Base-by-base conservation (phyloP, 2,888 invertebrate genomes). In the Keiferia lycopersicella region DNA sequence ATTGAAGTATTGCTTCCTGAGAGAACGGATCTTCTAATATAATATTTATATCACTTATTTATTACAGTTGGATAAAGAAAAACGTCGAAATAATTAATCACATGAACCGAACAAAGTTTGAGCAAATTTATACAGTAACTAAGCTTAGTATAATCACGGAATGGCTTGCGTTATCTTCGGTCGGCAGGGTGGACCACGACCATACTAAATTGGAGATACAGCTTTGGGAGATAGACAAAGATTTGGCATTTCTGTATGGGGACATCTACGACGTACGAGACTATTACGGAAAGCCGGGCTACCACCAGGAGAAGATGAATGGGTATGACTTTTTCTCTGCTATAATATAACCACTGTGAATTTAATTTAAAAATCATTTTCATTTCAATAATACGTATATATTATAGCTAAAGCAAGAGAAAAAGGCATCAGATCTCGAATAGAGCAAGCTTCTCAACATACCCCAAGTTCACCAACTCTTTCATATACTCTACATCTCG, bases 101-200 rank as follows among this genome's bases (percentile, higher is more conserved):
- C 2, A 14, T 56, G 2, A 30, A 30, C 14, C 1, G n/a, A 69
- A 38, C 6, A 64, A 0, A 73, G 82, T 50, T 70, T 86, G 2
- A 68, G 0, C 64, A 68, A 30, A 64, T 89, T 18, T 86, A 79
- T 39, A 18, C 75, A 64, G 80, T 80, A 0, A 84, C 83, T 11
- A 81, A 77, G 65, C 79, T 84, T 0, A 73, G 72, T 26, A 64
- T 77, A 11, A 61, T 84, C 0, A 45, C 69, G 1, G 62, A 77
- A 48, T 86, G 83, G 84, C 69, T 87, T 2, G 71, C 64, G 14
- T 18, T 2, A 20, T 34, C 58, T 18, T 39, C 34, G 11, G 10
- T 14, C 12, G 2, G 11, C 11, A 20, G 11, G 1, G 12, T 4
- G 11, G 14, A 39, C 2, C 58, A 58, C 10, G 18, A 60, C 2